These are phyloP conservation scores for Ptilodon capucinus DNA, from an alignment of 2,888 invertebrate genomes.

Conservation along the genomic window DNA sequence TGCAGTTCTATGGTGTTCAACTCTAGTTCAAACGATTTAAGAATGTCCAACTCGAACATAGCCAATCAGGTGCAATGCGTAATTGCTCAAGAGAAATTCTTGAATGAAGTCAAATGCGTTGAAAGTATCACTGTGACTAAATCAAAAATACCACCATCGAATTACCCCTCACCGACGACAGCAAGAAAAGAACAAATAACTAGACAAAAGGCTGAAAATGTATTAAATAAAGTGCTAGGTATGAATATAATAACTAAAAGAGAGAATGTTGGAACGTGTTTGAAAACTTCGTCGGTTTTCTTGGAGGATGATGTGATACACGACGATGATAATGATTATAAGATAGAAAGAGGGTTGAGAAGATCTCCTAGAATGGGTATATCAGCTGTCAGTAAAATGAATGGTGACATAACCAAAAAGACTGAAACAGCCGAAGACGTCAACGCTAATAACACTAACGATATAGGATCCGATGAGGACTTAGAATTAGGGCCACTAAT, in stretches of 20 bases:
- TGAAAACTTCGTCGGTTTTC: slow-evolving; percentile 74
- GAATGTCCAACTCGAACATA: slow-evolving; percentile 76
- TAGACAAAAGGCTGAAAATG: slow-evolving; percentile 75
- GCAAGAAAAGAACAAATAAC: slow-evolving; percentile 71
- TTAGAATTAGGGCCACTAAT: slow-evolving; percentile 85
- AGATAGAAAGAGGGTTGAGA: slow-evolving; percentile 68
- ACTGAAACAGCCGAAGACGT: slow-evolving; percentile 64
- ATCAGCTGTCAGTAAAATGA: slow-evolving; percentile 75
- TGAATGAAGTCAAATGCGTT: slow-evolving; percentile 77
- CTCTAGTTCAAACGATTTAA: slow-evolving; percentile 76
- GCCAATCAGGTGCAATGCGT: slow-evolving; percentile 78
- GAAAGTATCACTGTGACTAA: slow-evolving; percentile 75
- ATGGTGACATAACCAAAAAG: slow-evolving; percentile 75
- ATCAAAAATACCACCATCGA: slow-evolving; percentile 53
- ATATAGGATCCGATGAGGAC: slow-evolving; percentile 80
- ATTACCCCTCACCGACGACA: slow-evolving; percentile 65
- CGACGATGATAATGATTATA: slow-evolving; percentile 70
- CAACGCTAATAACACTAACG: slow-evolving; percentile 59
- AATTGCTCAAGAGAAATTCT: slow-evolving; percentile 78
- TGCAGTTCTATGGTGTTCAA: slow-evolving; percentile 81
- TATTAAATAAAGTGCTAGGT: slow-evolving; percentile 75
- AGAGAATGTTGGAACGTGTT: slow-evolving; percentile 68
- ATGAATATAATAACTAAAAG: slow-evolving; percentile 74
- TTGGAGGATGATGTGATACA: slow-evolving; percentile 71
- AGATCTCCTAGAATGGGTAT: slow-evolving; percentile 76